Base-by-base conservation (phyloP, 2,113 vertebrate species). In the Lipophrys pholis region DNA sequence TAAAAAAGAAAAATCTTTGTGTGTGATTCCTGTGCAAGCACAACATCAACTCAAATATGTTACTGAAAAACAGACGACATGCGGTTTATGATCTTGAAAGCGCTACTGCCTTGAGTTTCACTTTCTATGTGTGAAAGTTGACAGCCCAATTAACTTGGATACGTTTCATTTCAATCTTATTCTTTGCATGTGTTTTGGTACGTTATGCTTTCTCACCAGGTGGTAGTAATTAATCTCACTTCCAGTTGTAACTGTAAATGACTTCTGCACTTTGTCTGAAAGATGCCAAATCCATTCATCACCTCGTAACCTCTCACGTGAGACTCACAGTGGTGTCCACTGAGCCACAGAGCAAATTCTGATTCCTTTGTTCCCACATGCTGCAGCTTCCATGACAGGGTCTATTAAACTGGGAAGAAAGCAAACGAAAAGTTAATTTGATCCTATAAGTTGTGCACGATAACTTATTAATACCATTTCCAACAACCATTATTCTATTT, bases 171-270 rank as follows among this genome's bases (percentile, higher is more conserved):
- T 30, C 21, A 30, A 30, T 30, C 21, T 30, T 30, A 30, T 30
- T 30, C 21, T 30, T 30, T 30, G 2, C 21, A 30, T 30, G 21
- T 30, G 21, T 30, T 30, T 4, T 30, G 21, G 21, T 30, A 30
- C 4, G 91, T 91, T 91, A 91, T 62, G 88, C 87, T 88, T 87
- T 91, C 82, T 76, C 85, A 86, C 79, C 53, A 50, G 85, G 82
- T 82, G 80, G 82, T 71, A 73, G 77, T 83, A 78, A 86, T 91
- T 86, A 92, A 90, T 89, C 81, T 71, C 64, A 55, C 69, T 74
- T 73, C 53, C 76, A 82, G 80, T 74, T 81, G 74, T 79, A 80
- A 88, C 52, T 84, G 90, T 89, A 85, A 91, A 87, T 93, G 88
- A 89, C 89, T 80, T 85, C 72, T 78, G 85, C 87, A 88, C 82